Evolutionary conservation across 2,797 vertebrate species (phyloP), one percentile per base, ranked within the genome.

Genomic region (Neomorphus geoffroyi): DNA sequence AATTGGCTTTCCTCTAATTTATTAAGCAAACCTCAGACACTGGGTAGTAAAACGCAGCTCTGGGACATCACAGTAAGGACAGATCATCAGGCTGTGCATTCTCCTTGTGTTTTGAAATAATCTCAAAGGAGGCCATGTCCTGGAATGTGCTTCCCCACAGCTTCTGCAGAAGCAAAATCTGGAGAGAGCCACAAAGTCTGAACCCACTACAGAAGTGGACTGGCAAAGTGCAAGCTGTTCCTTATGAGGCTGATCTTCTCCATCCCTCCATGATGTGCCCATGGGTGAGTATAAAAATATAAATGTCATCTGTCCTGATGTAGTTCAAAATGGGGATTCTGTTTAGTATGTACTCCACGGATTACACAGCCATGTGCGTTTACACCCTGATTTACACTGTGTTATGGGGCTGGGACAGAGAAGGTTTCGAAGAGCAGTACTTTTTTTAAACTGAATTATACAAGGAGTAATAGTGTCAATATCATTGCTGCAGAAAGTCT

Each of bases 171-270:
- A 27, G 19, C 12, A 35, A 15, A 27, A 22, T 9, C 37, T 16
- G 33, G 0, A 6, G 27, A 7, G n/a, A 35, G 4, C 7, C 26
- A 3, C 7, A 3, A 8, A 5, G 16, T 1, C 53, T 5, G 7
- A 28, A 21, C 37, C 64, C 11, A 0, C 7, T 4, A 0, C 23
- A 14, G 3, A 13, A 6, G 32, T 0, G 4, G 4, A 17, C 0
- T 67, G 82, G n/a, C 18, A 57, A 14, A 13, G 27, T 11, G 6
- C 22, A 3, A 19, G 30, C 30, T 35, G 0, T 3, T 72, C 43
- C 88, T 35, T 23, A 4, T 0, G 8, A 6, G 13, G 3, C 41
- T 0, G 4, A 3, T 24, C 48, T 5, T 19, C 73, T 45, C 18
- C 62, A 21, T 21, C 56, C 81, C 72, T 43, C 33, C 2, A 0